Evolutionary conservation across 1,140 invertebrate genomes (phyloP).

Genomic region (Diuraphis noxia): DNA sequence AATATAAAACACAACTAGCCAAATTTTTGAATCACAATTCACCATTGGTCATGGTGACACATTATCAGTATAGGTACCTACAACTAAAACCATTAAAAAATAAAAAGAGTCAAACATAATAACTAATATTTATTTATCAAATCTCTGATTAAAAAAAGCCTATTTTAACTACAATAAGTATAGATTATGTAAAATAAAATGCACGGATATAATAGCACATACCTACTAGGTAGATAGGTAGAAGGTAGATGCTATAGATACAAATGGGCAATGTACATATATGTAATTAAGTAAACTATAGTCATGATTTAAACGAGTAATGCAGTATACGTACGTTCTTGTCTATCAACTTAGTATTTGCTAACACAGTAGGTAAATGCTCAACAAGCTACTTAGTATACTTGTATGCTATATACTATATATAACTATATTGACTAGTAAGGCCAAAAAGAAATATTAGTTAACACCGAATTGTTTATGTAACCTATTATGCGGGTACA

Average conservation of each 20-base stretch:
- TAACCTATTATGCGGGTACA: not conserved
- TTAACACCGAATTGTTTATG: not conserved
- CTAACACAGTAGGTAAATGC: not conserved
- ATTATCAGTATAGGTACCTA: no score
- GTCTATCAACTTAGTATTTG: not conserved
- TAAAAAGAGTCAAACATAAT: not conserved
- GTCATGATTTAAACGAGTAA: not conserved
- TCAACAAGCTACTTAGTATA: no score
- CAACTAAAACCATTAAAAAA: not conserved
- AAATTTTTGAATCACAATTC: not conserved
- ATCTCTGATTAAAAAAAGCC: not conserved
- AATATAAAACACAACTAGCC: no score
- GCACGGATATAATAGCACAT: no score
- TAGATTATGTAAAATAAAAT: not conserved
- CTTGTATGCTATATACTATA: no score
- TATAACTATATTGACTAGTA: not conserved
- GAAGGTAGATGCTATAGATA: no score
- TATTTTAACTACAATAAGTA: not conserved
- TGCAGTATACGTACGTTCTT: not conserved
- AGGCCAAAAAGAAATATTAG: not conserved
- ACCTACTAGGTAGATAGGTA: no score
- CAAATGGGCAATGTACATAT: no score
- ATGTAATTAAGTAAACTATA: not conserved
- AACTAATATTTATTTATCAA: not conserved
- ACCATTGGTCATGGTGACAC: no score